phyloP scores from a whole-genome alignment of 2,797 vertebrate species.

The Gymnoscopelus braueri region DNA sequence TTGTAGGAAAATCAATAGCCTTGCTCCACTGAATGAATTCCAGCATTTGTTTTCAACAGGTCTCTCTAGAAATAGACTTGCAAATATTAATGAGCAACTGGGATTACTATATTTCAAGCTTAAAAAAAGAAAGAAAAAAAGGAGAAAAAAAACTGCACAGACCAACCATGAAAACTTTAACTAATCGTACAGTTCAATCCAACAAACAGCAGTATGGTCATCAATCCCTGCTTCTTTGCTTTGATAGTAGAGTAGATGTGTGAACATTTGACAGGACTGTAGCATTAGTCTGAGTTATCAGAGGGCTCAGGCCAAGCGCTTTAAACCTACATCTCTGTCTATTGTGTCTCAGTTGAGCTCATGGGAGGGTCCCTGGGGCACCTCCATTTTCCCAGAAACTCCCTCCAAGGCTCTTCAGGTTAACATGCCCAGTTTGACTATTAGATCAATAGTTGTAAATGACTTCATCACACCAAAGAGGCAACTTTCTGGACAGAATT shows the following conservation, averaged over 20 bases:
- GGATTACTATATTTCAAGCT: too few species aligned
- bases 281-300: constrained; percentile 42
- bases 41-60: too few species aligned
- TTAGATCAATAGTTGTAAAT: constrained; percentile 85
- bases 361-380: constrained; percentile 72
- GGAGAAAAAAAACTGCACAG: not conserved
- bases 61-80: too few species aligned
- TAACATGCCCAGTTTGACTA: constrained; percentile 80
- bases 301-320: constrained; percentile 52
- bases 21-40: too few species aligned
- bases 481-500: constrained; percentile 75
- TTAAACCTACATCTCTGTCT: constrained; percentile 71
- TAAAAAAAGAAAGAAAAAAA: too few species aligned
- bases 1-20: too few species aligned
- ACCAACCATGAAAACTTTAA: constrained; percentile 4
- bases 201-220: constrained; percentile 1
- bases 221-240: not conserved
- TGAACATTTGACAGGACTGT: constrained; percentile 14
- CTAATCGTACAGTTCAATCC: constrained; percentile 7
- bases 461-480: constrained; percentile 80
- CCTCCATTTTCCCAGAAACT: constrained; percentile 78
- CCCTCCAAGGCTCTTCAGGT: constrained; percentile 78
- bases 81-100: too few species aligned
- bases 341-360: constrained; percentile 72
- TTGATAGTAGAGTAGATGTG: constrained; percentile 19